phyloP scores from a whole-genome alignment of 2,888 invertebrate species.

The Zygogramma bicolorata region DNA sequence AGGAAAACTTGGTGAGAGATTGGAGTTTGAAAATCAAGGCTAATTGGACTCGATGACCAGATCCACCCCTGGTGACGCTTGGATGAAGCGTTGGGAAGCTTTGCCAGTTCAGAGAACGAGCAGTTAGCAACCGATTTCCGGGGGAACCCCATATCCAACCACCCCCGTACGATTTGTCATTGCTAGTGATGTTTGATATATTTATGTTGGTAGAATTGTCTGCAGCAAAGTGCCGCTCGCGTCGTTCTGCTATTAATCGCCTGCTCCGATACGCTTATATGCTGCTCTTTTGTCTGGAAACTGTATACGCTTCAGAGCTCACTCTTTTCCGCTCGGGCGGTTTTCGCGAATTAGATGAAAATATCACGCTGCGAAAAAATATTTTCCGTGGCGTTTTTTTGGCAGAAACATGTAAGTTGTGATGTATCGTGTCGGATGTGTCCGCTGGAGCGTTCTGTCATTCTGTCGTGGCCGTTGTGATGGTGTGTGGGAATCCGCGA shows the following conservation, averaged over 20 bases:
- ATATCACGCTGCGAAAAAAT: slow-evolving; percentile 35
- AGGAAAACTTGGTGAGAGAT: too few relatives aligned
- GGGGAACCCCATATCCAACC: slow-evolving; percentile 29
- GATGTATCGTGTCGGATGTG: slow-evolving; percentile 27
- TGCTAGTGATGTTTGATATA: slow-evolving; percentile 66
- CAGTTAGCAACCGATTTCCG: slow-evolving; percentile 26
- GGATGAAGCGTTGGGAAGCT: not conserved
- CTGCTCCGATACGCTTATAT: slow-evolving; percentile 6
- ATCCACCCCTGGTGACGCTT: not conserved
- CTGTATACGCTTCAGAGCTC: slow-evolving; percentile 34
- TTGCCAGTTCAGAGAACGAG: not conserved
- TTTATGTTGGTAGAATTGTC: slow-evolving; percentile 64
- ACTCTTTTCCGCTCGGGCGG: slow-evolving; percentile 37
- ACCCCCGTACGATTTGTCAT: slow-evolving; percentile 65
- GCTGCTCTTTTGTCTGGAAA: slow-evolving; percentile 23
- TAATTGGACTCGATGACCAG: not conserved
- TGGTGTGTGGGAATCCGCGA: not conserved
- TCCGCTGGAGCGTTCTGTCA: not conserved
- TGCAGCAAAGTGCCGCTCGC: slow-evolving; percentile 61
- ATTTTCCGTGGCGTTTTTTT: slow-evolving; percentile 17
- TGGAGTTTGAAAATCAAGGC: too few relatives aligned
- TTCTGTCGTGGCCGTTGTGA: not conserved
- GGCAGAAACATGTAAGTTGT: slow-evolving; percentile 20
- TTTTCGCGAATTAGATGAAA: slow-evolving; percentile 30
- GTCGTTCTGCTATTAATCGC: slow-evolving; percentile 58